Percentiles rank a stretch among this genome's conserved stretches.
Evolutionary conservation across 2,797 vertebrate genomes (phyloP).

Genomic region (Rhodeus uyekii): DNA sequence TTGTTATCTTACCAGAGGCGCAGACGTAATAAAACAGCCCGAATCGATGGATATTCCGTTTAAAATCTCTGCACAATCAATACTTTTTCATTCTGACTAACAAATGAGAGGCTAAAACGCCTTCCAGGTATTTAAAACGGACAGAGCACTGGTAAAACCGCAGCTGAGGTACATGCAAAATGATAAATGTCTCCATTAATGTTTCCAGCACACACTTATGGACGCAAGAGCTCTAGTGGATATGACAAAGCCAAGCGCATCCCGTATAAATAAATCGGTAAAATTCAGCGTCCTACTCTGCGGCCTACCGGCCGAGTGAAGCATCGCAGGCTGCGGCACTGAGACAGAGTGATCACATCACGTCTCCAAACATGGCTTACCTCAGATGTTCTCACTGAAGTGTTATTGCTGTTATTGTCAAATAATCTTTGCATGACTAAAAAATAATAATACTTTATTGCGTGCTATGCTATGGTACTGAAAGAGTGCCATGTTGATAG

Average conservation of each 20-base stretch:
- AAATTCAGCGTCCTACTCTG: conserved; percentile 19
- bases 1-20: conserved; percentile 16
- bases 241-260: conserved; percentile 13
- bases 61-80: neutral
- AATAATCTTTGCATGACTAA: neutral
- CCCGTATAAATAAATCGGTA: neutral
- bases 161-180: neutral
- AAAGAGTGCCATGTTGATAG: neutral
- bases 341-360: too few relatives aligned
- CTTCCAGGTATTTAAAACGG: neutral
- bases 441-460: neutral
- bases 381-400: neutral
- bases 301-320: conserved; percentile 50
- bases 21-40: neutral
- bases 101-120: neutral
- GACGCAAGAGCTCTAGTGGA: neutral
- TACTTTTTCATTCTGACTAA: neutral
- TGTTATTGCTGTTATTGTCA: neutral
- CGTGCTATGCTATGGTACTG: neutral
- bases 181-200: neutral
- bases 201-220: neutral
- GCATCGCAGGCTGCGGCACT: too few relatives aligned
- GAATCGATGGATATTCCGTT: neutral
- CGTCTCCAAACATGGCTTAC: neutral
- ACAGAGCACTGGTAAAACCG: neutral